Evolutionary conservation across 2,888 invertebrate genomes (phyloP), one percentile per base, ranked within the genome.

Genomic region (Lasioglossum zephyrum): DNA sequence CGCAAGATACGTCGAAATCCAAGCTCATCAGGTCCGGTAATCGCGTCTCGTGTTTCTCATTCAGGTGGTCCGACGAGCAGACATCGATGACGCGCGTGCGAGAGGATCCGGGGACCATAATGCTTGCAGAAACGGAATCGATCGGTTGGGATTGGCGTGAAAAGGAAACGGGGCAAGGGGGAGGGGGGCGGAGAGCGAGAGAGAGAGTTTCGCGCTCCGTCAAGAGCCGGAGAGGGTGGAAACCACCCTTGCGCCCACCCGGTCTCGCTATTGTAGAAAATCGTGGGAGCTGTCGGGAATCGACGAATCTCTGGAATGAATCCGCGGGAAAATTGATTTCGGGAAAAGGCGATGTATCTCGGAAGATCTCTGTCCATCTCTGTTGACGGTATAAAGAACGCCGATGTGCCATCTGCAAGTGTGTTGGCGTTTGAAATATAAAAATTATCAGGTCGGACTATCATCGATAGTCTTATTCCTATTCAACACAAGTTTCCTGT

Each of bases 41-140:
- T 72, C 70, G 70, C 70, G 70, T 44, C 70, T 72, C 70, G 70
- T 72, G 70, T 72, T 72, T 44, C 70, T 44, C 70, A 44, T 72
- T 72, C 6, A n/a, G 70, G 44, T 2, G 26, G 36, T n/a, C 41
- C 70, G 26, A 44, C 78, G 69, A 70, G 60, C 63, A 73, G 41
- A 60, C 72, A 41, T 53, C 53, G 70, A 72, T 39, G 72, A 47
- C 72, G 78, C 57, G 70, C 57, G 60, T 53, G 36, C 53, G 11
- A 26, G 39, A 57, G 41, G n/a, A 31, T 57, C 49, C 70, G 22
- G 41, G 22, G 26, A n/a, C 70, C 44, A 44, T 69, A 69, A 69
- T 44, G 41, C 70, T n/a, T 39, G 70, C n/a, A 41, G 70, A 72
- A 41, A 44, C 70, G 70, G 44, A 26, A 72, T 72, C 70, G 70